Evolutionary conservation across 2,113 vertebrate genomes (phyloP).

Genomic region (Leptocoma aspasia): DNA sequence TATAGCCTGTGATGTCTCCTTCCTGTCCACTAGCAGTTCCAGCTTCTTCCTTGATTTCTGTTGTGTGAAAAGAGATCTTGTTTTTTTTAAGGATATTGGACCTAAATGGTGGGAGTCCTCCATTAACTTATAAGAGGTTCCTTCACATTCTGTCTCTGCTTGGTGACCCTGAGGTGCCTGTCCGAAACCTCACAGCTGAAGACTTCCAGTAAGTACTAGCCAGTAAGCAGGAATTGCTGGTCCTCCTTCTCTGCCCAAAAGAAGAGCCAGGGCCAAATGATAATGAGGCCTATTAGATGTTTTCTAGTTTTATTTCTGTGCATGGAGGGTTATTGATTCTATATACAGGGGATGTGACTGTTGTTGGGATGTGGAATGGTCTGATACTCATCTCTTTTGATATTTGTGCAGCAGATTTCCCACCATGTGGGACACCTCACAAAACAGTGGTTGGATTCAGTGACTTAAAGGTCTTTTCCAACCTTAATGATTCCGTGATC

Average conservation of each 20-base stretch:
- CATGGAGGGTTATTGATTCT: not conserved
- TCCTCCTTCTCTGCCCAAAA: not conserved
- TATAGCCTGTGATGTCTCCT: not conserved
- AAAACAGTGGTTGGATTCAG: not conserved
- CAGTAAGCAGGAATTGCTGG: not conserved
- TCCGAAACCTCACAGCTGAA: conserved; percentile 7
- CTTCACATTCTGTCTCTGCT: conserved; percentile 59
- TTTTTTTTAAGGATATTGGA: conserved; percentile 43
- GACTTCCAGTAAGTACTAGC: conserved; percentile 59
- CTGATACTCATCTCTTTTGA: not conserved
- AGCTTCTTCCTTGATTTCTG: not conserved
- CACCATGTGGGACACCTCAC: not conserved
- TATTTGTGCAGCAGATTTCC: not conserved
- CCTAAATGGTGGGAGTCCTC: conserved; percentile 52
- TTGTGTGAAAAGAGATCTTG: not conserved
- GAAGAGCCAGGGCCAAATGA: not conserved
- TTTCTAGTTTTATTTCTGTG: not conserved
- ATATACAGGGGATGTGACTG: not conserved
- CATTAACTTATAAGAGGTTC: conserved; percentile 70
- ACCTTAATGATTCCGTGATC: not conserved
- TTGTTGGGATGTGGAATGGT: not conserved
- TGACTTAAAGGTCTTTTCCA: not conserved
- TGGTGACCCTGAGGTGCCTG: conserved; percentile 60
- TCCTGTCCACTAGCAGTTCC: not conserved
- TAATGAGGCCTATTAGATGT: fast-evolving